Percentiles rank a stretch among this genome's conserved stretches.
Conservation (phyloP, 1,140 invertebrate genomes). For the Brachionus angularis region DNA sequence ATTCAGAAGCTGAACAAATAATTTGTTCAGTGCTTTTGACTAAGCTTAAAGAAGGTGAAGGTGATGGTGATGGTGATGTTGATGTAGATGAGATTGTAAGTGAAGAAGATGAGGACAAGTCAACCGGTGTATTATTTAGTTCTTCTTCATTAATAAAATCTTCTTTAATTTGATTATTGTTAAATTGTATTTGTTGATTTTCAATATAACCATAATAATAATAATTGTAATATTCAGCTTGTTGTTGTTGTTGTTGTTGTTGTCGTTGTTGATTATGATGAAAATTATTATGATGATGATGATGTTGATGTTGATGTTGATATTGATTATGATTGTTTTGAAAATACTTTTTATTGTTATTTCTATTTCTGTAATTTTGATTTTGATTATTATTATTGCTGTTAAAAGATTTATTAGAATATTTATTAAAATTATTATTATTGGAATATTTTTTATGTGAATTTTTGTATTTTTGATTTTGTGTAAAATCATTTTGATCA, state of each 20-base stretch:
- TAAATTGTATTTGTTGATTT: too few species aligned
- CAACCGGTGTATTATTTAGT: too few species aligned
- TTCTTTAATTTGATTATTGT: too few species aligned
- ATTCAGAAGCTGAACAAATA: neutral
- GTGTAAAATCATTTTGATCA: neutral
- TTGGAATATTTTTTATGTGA: too few species aligned
- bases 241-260: too few species aligned
- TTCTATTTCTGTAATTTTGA: neutral
- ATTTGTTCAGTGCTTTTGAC: neutral
- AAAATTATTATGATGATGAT: neutral
- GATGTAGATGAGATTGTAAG: slow-evolving; percentile 6
- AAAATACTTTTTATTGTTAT: neutral
- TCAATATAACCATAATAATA: too few species aligned
- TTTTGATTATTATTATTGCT: neutral
- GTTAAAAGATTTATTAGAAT: neutral
- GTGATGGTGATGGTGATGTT: slow-evolving; percentile 19
- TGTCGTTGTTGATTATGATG: too few species aligned
- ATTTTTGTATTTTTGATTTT: too few species aligned
- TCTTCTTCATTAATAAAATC: slow-evolving; percentile 5
- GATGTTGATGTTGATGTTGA: neutral
- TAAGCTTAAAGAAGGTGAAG: neutral
- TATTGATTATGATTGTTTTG: neutral
- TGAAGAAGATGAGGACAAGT: neutral
- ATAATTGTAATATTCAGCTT: too few species aligned
- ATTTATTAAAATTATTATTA: too few species aligned